Conservation (phyloP, 2,797 vertebrate species). For the Apogon hyalosoma region DNA sequence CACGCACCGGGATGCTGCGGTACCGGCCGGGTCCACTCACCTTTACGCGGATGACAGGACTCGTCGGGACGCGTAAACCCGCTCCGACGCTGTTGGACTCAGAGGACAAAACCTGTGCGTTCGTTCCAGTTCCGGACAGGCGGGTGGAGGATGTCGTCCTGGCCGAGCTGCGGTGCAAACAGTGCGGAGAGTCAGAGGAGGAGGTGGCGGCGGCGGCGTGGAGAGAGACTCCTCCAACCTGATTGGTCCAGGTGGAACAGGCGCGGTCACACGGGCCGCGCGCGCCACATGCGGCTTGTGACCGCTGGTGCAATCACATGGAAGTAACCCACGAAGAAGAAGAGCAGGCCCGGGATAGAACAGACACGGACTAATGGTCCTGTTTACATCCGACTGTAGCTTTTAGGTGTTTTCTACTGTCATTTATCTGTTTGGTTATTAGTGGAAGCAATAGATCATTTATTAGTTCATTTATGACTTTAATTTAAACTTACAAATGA, state of each 20-base stretch:
- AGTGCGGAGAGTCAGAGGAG: constrained; percentile 17
- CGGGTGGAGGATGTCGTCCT: constrained; percentile 34
- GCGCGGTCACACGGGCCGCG: constrained; percentile 41
- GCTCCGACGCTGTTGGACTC: constrained; percentile 51
- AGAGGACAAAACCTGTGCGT: constrained; percentile 46
- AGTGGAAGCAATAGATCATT: too few species aligned
- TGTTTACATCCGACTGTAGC: too few species aligned
- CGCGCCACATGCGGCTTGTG: constrained; percentile 17
- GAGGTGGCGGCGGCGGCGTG: constrained; percentile 33
- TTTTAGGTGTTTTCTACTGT: too few species aligned
- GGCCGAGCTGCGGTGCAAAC: constrained; percentile 53
- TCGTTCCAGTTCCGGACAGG: constrained; percentile 30
- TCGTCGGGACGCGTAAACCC: constrained; percentile 53
- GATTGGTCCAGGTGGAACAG: constrained; percentile 79
- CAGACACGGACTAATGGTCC: too few species aligned
- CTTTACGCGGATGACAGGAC: constrained; percentile 38
- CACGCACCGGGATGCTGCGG: constrained; percentile 58
- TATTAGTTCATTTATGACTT: too few species aligned
- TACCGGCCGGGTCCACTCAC: constrained; percentile 67
- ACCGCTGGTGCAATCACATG: constrained; percentile 52
- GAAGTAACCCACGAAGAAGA: neutral
- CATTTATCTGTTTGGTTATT: too few species aligned
- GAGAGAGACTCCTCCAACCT: constrained; percentile 46
- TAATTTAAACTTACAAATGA: too few species aligned
- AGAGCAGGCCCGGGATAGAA: neutral